Base-by-base conservation (phyloP, 1,140 invertebrate genomes). In the Rhynchophorus ferrugineus region DNA sequence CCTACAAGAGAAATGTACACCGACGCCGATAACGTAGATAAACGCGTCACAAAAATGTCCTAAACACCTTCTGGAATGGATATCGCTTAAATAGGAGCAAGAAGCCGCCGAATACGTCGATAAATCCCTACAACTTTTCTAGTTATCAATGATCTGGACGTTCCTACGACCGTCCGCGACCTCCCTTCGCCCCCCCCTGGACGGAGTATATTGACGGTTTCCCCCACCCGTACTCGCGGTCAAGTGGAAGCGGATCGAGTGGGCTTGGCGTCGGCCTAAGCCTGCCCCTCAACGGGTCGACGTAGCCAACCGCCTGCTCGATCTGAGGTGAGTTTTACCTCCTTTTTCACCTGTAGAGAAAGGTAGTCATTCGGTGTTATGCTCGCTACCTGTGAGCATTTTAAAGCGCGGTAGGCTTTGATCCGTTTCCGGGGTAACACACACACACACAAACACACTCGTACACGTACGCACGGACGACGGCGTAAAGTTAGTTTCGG, bases 331-430 rank as follows among this genome's bases (percentile, higher is more conserved):
- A 44, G 50, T 37, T 52, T 64, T 61, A 69, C 64, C 67, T 66
- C 59, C 61, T 46, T 39, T 45, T 54, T 46, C 44, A 54, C 51
- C 51, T 54, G 51, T 54, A 24, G 48, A 42, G 36, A 59, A 47
- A 64, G 47, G 61, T 61, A 63, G 60, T 67, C 67, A 69, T 69
- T 70, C 65, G 64, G 61, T 69, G 68, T 70, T 57, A 62, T 66
- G 68, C 59, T 63, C 61, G 68, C 66, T 50, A 58, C 54, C 60
- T 60, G 54, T 68, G 63, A 65, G 67, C 68, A 49, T 55, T 68
- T 66, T 56, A 62, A 64, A 44, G 50, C 35, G 48, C 58, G 44
- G 51, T 36, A 37, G 35, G 36, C 44, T 47, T 54, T 54, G 22
- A 41, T 18, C 24, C 5, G 11, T 29, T 29, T 29, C 24, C 24